These are phyloP conservation scores for Acanthurus lineatus DNA, from an alignment of 2,797 vertebrate genomes.

Conservation along the genomic window DNA sequence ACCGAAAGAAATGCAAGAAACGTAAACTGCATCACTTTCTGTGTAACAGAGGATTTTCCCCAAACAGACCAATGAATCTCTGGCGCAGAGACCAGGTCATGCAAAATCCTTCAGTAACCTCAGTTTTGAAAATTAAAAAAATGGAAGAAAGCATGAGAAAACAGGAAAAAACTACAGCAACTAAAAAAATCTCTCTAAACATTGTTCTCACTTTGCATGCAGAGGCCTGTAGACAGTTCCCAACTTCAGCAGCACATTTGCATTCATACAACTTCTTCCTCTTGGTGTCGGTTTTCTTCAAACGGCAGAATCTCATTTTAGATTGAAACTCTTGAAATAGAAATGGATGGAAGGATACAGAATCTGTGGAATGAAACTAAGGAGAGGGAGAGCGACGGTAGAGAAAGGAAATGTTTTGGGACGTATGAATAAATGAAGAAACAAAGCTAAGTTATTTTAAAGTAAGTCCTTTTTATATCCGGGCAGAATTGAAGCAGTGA, in stretches of 20 bases:
- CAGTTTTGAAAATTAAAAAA: neutral
- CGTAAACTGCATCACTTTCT: neutral
- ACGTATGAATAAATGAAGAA: conserved; percentile 21
- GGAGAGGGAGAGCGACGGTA: neutral
- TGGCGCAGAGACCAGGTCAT: neutral
- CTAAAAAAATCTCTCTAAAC: neutral
- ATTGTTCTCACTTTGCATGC: conserved; percentile 13
- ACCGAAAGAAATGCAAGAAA: neutral
- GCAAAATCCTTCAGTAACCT: neutral
- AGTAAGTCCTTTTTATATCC: conserved; percentile 8
- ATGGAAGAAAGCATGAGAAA: too few species aligned
- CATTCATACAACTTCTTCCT: conserved; percentile 43
- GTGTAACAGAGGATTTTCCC: neutral
- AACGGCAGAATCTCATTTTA: conserved; percentile 51
- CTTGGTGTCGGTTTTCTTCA: conserved; percentile 16
- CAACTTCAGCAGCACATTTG: conserved; percentile 26
- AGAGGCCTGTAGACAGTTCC: conserved; percentile 14
- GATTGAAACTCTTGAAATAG: conserved; percentile 40
- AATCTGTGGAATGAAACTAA: conserved; percentile 31
- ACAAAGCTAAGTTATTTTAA: conserved; percentile 23
- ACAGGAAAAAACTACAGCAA: neutral
- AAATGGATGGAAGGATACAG: conserved; percentile 25
- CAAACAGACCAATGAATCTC: neutral
- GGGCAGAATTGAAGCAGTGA: neutral
- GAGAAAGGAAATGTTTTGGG: neutral